These are phyloP conservation scores for Acromyrmex echinatior DNA, from an alignment of 1,140 invertebrate species.

Conservation along the genomic window DNA sequence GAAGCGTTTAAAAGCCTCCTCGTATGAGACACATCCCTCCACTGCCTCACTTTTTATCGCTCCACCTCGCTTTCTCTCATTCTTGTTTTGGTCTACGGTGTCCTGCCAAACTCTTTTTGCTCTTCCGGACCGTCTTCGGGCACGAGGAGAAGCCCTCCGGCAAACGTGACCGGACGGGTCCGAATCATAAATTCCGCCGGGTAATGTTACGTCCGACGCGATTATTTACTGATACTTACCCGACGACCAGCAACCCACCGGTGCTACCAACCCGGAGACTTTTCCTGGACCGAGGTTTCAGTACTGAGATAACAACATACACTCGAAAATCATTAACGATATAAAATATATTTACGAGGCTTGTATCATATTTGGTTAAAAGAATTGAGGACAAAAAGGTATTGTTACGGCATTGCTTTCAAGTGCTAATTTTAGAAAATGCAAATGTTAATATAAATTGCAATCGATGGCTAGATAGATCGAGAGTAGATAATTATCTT, in stretches of 20 bases:
- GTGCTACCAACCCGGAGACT: conserved; percentile 74
- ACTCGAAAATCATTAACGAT: not conserved
- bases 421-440: not conserved
- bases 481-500: not conserved
- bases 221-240: conserved; percentile 86
- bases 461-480: not conserved
- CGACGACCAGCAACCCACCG: conserved; percentile 75
- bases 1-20: conserved; percentile 78
- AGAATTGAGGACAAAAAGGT: not conserved
- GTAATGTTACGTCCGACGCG: conserved; percentile 85
- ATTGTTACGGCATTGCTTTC: not conserved
- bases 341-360: not conserved
- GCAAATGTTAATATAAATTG: not conserved
- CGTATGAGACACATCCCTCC: conserved; percentile 62
- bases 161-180: conserved; percentile 80
- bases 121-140: conserved; percentile 74
- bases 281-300: conserved; percentile 60
- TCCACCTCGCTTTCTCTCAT: conserved; percentile 40
- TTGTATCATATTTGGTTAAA: not conserved
- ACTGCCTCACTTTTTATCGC: conserved; percentile 59
- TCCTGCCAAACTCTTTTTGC: conserved; percentile 62
- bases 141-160: conserved; percentile 77
- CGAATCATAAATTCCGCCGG: conserved; percentile 85
- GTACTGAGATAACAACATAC: conserved; percentile 18
- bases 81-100: conserved; percentile 44